Base-by-base conservation (phyloP, 2,113 vertebrate species). In the Corythornis madagascariensis region DNA sequence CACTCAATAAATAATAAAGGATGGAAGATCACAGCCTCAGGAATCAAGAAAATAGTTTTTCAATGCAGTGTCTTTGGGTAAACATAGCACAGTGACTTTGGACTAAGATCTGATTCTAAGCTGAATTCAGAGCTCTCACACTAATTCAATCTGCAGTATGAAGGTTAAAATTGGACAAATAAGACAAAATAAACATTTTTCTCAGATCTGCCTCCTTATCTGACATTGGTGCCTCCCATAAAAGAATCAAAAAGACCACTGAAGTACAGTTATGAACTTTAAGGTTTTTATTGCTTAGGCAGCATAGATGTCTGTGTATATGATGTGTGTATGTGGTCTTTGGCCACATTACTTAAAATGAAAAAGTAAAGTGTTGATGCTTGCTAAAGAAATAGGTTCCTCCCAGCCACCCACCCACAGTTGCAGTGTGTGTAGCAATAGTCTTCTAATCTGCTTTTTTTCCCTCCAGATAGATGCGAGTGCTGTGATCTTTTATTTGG, bases 331-430 rank as follows among this genome's bases (percentile, higher is more conserved):
- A 93, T 93, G 93, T 94, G 92, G 95, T 96, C 95, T 91, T 77
- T 76, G 83, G 92, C 94, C 91, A 89, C 95, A 94, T 95, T 97
- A 86, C 83, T 64, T 50, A 45, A 97, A 92, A 96, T 93, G 94
- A 97, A 96, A 97, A 97, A 95, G 92, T 69, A 96, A 96, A 90
- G 90, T 91, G 90, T 94, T 83, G 69, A 92, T 89, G 86, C 81
- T 96, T 96, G 91, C 95, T 96, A 96, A 96, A 97, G 96, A 96
- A 92, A 77, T 84, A 80, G 15, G 67, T 90, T 93, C 86, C 88
- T 95, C 84, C 94, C 90, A 84, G 64, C 89, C 94, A 96, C 67
- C 93, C 95, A 89, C 92, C 96, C 94, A 85, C 69, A 72, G 92
- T 71, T 47, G n/a, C 64, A 91, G 55, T 45, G 71, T 82, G 65